Conservation (phyloP, 2,888 invertebrate species). For the Aspidapion aeneum region DNA sequence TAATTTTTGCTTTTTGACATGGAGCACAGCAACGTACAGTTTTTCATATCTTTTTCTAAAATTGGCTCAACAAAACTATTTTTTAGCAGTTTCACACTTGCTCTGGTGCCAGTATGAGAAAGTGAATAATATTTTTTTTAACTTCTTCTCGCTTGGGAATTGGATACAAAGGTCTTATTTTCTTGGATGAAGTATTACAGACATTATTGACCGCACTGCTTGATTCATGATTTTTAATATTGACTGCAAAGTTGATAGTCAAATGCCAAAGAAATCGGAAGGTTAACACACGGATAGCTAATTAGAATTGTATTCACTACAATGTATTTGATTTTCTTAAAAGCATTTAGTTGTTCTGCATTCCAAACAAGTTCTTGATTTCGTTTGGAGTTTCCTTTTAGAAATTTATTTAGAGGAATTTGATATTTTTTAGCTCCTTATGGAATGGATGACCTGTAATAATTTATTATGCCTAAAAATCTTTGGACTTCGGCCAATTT, state of each 20-base stretch:
- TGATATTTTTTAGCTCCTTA: background rate
- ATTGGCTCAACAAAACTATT: background rate
- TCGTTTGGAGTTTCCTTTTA: background rate
- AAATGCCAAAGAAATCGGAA: background rate
- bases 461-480: background rate
- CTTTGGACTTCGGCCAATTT: background rate
- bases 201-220: too few species aligned
- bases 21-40: background rate
- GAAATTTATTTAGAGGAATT: background rate
- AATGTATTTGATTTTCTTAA: background rate
- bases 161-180: background rate
- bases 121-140: background rate
- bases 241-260: background rate
- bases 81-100: background rate
- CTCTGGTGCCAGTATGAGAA: background rate
- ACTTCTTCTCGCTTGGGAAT: background rate
- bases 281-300: background rate
- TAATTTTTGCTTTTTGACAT: background rate
- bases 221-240: too few species aligned
- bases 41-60: background rate
- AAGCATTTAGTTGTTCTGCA: background rate
- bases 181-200: background rate
- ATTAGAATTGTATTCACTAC: background rate
- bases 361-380: background rate
- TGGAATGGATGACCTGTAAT: background rate